phyloP scores from a whole-genome alignment of 2,888 invertebrate species.

The Drosophila seclusa region DNA sequence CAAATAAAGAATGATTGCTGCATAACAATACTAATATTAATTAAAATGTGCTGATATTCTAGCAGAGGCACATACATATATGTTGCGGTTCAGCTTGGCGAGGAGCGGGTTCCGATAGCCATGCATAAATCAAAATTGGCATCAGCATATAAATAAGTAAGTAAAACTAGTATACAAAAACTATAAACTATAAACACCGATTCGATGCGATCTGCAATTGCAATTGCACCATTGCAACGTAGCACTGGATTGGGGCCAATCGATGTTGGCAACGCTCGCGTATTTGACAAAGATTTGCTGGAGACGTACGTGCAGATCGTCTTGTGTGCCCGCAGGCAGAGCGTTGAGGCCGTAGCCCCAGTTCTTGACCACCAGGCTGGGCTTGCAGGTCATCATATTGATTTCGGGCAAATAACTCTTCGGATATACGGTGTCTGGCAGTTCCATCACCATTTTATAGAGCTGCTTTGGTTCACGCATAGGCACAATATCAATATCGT shows the following conservation, averaged over 20 bases:
- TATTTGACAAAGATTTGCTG: constrained; percentile 50
- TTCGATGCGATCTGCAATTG: background rate
- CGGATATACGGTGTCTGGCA: constrained; percentile 38
- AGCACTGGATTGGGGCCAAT: background rate
- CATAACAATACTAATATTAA: background rate
- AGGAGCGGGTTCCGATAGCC: constrained; percentile 14
- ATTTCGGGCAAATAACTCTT: constrained; percentile 73
- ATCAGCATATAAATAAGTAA: background rate
- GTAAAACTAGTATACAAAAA: background rate
- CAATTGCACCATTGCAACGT: background rate
- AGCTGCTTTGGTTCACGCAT: constrained; percentile 36
- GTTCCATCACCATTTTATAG: constrained; percentile 33
- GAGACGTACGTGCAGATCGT: constrained; percentile 21
- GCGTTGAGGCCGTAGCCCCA: constrained; percentile 63
- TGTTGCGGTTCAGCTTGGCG: constrained; percentile 6
- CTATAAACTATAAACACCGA: background rate
- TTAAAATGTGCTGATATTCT: background rate
- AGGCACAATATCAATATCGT: background rate
- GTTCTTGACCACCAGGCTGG: constrained; percentile 72
- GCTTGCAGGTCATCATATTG: constrained; percentile 56
- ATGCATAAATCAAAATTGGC: background rate
- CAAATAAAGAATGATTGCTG: background rate
- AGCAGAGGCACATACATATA: too few relatives aligned
- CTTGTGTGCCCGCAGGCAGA: background rate
- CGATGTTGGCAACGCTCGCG: background rate